phyloP scores from a whole-genome alignment of 1,140 invertebrate genomes.

The Lepidurus apus region DNA sequence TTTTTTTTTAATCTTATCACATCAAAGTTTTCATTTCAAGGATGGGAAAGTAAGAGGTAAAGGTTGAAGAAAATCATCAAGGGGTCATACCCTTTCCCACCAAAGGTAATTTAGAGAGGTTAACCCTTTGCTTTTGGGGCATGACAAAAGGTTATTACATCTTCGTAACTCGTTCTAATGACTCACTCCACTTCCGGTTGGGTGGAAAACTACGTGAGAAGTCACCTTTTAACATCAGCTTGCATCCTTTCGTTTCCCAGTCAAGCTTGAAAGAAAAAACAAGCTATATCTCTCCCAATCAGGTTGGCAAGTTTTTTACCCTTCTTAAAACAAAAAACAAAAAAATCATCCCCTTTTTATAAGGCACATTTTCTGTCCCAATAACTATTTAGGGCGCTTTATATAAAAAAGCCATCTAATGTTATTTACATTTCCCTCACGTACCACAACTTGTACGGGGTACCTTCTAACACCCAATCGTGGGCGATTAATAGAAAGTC shows the following conservation, averaged over 20 bases:
- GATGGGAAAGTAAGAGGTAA: background rate
- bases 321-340: background rate
- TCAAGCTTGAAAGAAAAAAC: background rate
- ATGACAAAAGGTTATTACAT: constrained; percentile 16
- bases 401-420: background rate
- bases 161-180: constrained; percentile 18
- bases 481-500: too few species aligned
- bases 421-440: background rate
- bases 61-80: constrained; percentile 7
- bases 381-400: background rate
- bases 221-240: constrained; percentile 4
- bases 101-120: constrained; percentile 4
- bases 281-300: background rate
- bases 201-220: constrained; percentile 17
- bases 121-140: background rate
- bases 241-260: background rate
- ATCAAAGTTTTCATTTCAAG: background rate
- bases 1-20: too few species aligned
- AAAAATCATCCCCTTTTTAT: background rate
- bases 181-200: constrained; percentile 6
- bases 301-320: background rate
- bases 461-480: too few species aligned
- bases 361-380: background rate
- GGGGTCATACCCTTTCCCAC: constrained; percentile 17
- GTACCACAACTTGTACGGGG: background rate